These are phyloP conservation scores for Parauchenoglanis ngamensis DNA, from an alignment of 2,797 vertebrate species.

Conservation along the genomic window DNA sequence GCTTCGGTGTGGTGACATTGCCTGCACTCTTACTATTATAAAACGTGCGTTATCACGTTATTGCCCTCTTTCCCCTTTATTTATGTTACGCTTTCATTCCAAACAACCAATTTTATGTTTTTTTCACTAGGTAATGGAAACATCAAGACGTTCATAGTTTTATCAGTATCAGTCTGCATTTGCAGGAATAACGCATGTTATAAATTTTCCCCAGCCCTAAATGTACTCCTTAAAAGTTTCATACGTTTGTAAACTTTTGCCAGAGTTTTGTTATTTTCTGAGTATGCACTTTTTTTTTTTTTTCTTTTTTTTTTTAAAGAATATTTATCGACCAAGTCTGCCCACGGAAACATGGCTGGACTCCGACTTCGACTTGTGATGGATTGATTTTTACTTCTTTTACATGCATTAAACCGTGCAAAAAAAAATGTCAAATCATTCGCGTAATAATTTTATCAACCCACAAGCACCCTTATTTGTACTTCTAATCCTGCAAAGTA, in stretches of 20 bases:
- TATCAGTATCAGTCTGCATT: neutral
- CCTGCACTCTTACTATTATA: neutral
- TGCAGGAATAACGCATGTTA: too few species aligned
- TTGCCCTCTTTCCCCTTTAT: neutral
- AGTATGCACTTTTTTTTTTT: neutral
- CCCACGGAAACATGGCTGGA: neutral
- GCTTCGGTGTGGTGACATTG: slow-evolving; percentile 55
- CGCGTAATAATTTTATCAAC: neutral
- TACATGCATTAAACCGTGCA: neutral
- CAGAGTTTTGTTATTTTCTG: neutral
- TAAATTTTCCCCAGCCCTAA: neutral
- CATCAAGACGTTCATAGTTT: neutral
- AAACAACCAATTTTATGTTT: neutral
- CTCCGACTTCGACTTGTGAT: neutral
- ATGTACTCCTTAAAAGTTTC: neutral
- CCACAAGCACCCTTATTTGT: neutral
- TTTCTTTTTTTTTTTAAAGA: neutral
- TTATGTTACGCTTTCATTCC: neutral
- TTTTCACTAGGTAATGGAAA: too few species aligned
- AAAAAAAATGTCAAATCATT: too few species aligned
- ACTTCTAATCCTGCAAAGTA: neutral
- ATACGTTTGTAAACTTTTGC: neutral
- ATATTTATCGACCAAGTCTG: neutral
- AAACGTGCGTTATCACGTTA: neutral
- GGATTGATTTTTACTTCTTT: too few species aligned